Evolutionary conservation across 1,140 invertebrate genomes (phyloP).

Genomic region (Drosophila miranda): DNA sequence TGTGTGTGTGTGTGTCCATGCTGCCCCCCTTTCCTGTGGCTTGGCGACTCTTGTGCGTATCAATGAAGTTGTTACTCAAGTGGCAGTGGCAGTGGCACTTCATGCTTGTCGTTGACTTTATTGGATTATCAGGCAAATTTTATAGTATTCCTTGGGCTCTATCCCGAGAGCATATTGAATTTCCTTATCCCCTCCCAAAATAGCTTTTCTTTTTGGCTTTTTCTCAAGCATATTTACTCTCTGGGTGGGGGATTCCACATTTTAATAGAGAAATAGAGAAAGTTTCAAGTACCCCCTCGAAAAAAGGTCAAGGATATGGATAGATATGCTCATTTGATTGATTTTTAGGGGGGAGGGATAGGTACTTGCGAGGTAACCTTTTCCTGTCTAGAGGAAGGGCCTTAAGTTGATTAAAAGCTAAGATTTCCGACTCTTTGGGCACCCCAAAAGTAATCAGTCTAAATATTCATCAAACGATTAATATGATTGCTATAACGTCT

Average conservation of each 20-base stretch:
- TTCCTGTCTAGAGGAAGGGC: too few species aligned
- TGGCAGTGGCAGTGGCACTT: slow-evolving; percentile 31
- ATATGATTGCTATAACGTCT: too few species aligned
- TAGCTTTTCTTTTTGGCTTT: slow-evolving; percentile 32
- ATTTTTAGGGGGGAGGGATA: too few species aligned
- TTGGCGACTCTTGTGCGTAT: slow-evolving; percentile 41
- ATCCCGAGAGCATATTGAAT: slow-evolving; percentile 52
- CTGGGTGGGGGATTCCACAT: slow-evolving; percentile 11
- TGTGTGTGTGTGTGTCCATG: slow-evolving; percentile 8
- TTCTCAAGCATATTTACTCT: slow-evolving; percentile 43
- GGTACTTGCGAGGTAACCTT: too few species aligned
- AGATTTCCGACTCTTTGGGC: too few species aligned
- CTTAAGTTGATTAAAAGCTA: too few species aligned
- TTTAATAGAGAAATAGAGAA: slow-evolving; percentile 25
- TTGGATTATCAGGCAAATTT: slow-evolving; percentile 76
- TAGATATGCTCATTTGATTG: too few species aligned
- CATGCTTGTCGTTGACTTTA: slow-evolving; percentile 60
- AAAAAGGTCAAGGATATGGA: too few species aligned
- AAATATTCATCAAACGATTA: background rate
- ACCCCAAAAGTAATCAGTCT: background rate
- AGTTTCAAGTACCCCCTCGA: slow-evolving; percentile 11
- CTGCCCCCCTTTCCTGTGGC: slow-evolving; percentile 10
- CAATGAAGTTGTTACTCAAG: slow-evolving; percentile 74
- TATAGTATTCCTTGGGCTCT: slow-evolving; percentile 47
- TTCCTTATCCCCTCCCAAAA: slow-evolving; percentile 39